Conservation (phyloP, 2,113 vertebrate species). For the Pycnonotus jocosus region DNA sequence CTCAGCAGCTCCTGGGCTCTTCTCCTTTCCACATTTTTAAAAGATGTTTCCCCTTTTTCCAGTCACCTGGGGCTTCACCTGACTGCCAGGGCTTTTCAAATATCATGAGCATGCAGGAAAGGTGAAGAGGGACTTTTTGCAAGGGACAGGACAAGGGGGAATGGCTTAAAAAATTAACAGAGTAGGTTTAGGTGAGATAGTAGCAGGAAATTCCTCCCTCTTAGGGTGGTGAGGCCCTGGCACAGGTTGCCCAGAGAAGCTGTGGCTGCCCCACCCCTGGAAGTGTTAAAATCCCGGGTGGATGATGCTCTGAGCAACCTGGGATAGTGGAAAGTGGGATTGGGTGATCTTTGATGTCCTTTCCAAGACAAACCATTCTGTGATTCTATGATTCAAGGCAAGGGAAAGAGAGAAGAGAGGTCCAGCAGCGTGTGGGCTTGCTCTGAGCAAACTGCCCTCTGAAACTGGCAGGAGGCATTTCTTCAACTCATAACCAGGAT, state of each 20-base stretch:
- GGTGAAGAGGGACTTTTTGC: not conserved
- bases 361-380: not conserved
- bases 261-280: not conserved
- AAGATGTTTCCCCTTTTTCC: not conserved
- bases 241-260: not conserved
- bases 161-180: not conserved
- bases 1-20: not conserved
- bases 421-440: not conserved
- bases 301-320: not conserved
- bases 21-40: not conserved
- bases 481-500: not conserved
- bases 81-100: not conserved
- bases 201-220: not conserved
- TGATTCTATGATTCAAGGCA: not conserved
- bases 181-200: not conserved
- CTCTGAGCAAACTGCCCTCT: slow-evolving; percentile 7
- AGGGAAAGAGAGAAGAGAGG: not conserved
- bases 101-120: not conserved
- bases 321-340: not conserved
- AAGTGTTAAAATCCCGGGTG: not conserved
- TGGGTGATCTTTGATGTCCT: not conserved
- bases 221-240: not conserved
- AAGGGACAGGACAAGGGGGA: not conserved
- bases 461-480: not conserved
- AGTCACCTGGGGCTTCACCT: not conserved